phyloP scores from a whole-genome alignment of 2,888 invertebrate species.

The Drosophila prostipennis region DNA sequence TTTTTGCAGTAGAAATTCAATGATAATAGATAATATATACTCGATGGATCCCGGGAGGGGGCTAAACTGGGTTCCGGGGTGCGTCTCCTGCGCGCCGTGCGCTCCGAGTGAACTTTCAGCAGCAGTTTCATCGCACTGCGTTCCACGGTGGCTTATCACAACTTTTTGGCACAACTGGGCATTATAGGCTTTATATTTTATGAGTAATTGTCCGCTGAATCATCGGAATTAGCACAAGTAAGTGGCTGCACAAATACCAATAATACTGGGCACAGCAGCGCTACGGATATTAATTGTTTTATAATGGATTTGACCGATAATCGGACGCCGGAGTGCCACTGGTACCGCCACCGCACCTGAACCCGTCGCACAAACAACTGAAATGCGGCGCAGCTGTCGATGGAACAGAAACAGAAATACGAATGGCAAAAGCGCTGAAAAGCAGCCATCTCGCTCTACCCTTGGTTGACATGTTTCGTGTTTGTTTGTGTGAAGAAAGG shows the following conservation, averaged over 20 bases:
- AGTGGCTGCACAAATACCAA: background rate
- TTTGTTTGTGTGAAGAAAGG: conserved; percentile 7
- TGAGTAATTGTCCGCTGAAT: conserved; percentile 38
- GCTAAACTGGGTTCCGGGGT: conserved; percentile 57
- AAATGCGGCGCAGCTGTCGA: conserved; percentile 53
- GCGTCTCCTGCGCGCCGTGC: conserved; percentile 76
- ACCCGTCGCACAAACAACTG: conserved; percentile 73
- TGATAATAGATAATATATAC: conserved; percentile 3
- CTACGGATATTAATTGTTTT: conserved; percentile 10
- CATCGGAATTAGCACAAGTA: conserved; percentile 13
- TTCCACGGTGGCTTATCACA: conserved; percentile 29
- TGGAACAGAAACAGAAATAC: conserved; percentile 25
- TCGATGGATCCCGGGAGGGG: conserved; percentile 43
- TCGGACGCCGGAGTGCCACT: conserved; percentile 27
- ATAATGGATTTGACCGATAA: conserved; percentile 60
- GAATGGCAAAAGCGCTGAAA: conserved; percentile 18
- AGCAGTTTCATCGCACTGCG: conserved; percentile 80
- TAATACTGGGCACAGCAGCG: conserved; percentile 12
- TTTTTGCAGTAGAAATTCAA: background rate
- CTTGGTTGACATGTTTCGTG: conserved; percentile 63
- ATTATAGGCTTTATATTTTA: conserved; percentile 14
- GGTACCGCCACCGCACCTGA: conserved; percentile 74
- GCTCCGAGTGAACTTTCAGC: conserved; percentile 83
- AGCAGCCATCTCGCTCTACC: conserved; percentile 45
- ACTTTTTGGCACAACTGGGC: conserved; percentile 4